Evolutionary conservation across 2,113 vertebrate species (phyloP).

Genomic region (Epinephelus lanceolatus): DNA sequence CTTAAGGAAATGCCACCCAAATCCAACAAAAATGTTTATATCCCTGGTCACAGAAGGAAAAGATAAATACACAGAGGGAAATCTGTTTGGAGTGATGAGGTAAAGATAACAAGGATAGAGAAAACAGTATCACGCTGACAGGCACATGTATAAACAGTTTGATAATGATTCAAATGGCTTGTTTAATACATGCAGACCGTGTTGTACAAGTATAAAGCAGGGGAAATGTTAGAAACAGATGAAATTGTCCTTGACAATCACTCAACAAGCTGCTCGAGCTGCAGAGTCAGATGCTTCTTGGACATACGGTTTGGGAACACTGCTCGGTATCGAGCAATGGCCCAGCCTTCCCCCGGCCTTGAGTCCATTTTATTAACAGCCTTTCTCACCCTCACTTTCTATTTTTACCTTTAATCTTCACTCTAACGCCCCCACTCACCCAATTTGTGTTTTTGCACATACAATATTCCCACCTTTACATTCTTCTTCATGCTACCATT

Average conservation of each 20-base stretch:
- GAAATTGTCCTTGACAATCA: conserved; percentile 66
- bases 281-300: conserved; percentile 10
- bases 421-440: conserved; percentile 42
- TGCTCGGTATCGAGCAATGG: neutral
- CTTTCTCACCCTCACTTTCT: conserved; percentile 30
- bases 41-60: conserved; percentile 33
- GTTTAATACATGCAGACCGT: conserved; percentile 30
- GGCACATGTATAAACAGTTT: conserved; percentile 32
- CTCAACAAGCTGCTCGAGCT: conserved; percentile 28
- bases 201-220: neutral
- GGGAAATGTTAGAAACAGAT: conserved; percentile 38
- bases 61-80: conserved; percentile 44
- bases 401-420: conserved; percentile 41
- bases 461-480: neutral
- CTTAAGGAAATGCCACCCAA: conserved; percentile 49
- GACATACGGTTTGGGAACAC: neutral
- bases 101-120: conserved; percentile 37
- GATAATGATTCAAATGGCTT: conserved; percentile 42
- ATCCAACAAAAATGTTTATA: conserved; percentile 44
- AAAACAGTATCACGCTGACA: conserved; percentile 41
- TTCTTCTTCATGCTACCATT: neutral
- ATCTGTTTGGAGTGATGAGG: conserved; percentile 43
- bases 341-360: neutral
- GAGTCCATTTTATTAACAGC: conserved; percentile 29
- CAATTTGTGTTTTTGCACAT: conserved; percentile 45